These are phyloP conservation scores for Sminthopsis crassicaudata DNA, from an alignment of 2,113 vertebrate species.

Conservation along the genomic window DNA sequence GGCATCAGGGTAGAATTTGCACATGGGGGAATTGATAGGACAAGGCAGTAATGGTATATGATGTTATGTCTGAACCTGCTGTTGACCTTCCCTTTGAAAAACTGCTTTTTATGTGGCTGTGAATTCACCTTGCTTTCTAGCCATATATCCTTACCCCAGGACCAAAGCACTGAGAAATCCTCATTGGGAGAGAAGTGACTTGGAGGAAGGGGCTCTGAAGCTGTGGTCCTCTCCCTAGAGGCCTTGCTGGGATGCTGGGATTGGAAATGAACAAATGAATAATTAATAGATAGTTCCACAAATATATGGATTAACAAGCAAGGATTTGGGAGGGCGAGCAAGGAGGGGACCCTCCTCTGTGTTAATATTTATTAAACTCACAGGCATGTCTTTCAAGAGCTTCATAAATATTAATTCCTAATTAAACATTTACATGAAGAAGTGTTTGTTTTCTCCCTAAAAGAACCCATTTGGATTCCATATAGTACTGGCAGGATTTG, in stretches of 20 bases:
- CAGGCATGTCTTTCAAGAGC: constrained; percentile 69
- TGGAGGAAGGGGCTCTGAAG: neutral
- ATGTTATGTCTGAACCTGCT: neutral
- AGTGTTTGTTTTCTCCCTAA: constrained; percentile 48
- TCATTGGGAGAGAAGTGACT: neutral
- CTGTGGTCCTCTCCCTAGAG: neutral
- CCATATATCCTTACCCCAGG: neutral
- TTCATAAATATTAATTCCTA: constrained; percentile 86
- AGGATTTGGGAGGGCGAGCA: neutral
- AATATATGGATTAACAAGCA: constrained; percentile 71
- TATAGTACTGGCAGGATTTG: constrained; percentile 2
- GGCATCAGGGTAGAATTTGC: too few species aligned
- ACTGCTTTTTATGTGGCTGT: neutral
- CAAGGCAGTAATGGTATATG: too few species aligned
- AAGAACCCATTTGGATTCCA: constrained; percentile 54
- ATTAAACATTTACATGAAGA: constrained; percentile 83
- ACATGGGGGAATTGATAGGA: too few species aligned
- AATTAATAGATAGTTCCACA: constrained; percentile 75
- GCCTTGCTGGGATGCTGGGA: constrained; percentile 47
- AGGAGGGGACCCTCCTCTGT: neutral
- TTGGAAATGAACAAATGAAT: constrained; percentile 75
- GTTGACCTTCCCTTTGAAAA: neutral
- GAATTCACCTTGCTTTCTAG: neutral
- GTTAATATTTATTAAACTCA: constrained; percentile 84
- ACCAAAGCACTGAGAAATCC: neutral